These are phyloP conservation scores for Synergus itoensis DNA, from an alignment of 2,888 invertebrate species.

Conservation along the genomic window DNA sequence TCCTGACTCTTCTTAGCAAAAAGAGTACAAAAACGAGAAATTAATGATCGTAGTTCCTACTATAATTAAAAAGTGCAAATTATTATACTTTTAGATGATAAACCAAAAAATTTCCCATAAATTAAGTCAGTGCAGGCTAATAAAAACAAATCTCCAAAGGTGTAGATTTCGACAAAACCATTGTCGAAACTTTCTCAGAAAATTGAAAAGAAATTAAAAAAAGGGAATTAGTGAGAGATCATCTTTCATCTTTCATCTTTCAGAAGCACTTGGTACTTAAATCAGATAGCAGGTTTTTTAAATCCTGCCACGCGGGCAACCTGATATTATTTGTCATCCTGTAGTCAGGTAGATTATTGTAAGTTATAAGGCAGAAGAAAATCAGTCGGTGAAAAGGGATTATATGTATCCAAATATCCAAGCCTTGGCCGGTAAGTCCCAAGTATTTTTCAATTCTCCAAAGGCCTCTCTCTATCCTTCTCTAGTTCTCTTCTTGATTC, in stretches of 20 bases:
- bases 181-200: neutral
- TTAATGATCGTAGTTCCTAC: too few relatives aligned
- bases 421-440: slow-evolving; percentile 58
- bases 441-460: slow-evolving; percentile 38
- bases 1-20: too few relatives aligned
- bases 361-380: slow-evolving; percentile 52
- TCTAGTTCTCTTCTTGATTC: slow-evolving; percentile 14
- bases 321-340: slow-evolving; percentile 72
- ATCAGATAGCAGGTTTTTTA: slow-evolving; percentile 51
- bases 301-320: slow-evolving; percentile 56
- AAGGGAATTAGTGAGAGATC: neutral
- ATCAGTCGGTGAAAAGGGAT: slow-evolving; percentile 70
- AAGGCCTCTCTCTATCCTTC: slow-evolving; percentile 38
- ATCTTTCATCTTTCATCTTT: neutral
- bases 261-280: slow-evolving; percentile 8
- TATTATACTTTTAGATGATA: too few relatives aligned
- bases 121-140: too few relatives aligned
- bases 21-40: too few relatives aligned
- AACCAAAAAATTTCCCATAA: too few relatives aligned
- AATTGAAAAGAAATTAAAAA: neutral
- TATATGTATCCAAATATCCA: slow-evolving; percentile 75
- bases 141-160: neutral
- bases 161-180: neutral
- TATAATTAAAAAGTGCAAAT: too few relatives aligned
- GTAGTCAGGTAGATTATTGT: slow-evolving; percentile 68